Percentiles rank a stretch among this genome's conserved stretches.
Evolutionary conservation across 2,113 vertebrate genomes (phyloP).

Genomic region (Pampusana beccarii): DNA sequence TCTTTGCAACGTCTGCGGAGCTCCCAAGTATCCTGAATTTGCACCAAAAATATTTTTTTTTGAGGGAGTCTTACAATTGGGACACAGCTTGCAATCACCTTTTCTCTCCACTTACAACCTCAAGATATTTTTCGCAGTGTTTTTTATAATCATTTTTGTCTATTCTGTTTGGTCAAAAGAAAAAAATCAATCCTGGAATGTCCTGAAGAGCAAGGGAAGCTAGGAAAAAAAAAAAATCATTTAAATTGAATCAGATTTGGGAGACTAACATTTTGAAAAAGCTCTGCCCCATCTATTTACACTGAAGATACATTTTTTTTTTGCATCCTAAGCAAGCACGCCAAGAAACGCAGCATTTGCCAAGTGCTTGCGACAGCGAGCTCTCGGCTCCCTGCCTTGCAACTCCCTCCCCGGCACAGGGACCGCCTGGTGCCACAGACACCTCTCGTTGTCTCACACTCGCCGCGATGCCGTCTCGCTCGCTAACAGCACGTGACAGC

Average conservation of each 20-base stretch:
- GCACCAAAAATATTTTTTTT: background rate
- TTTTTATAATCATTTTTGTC: background rate
- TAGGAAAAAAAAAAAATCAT: background rate
- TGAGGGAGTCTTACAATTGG: background rate
- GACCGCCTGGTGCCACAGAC: background rate
- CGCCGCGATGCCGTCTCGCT: background rate
- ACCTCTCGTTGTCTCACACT: slow-evolving; percentile 8
- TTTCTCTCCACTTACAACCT: background rate
- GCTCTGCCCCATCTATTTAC: background rate
- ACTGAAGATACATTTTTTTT: background rate
- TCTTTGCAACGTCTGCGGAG: background rate
- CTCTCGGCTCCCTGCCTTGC: slow-evolving; percentile 33
- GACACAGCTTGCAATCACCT: background rate
- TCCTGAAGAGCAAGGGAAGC: background rate
- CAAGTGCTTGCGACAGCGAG: background rate
- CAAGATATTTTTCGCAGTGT: background rate
- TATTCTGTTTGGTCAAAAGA: background rate
- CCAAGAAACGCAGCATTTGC: background rate
- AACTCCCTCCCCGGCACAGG: background rate
- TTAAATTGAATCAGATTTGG: background rate
- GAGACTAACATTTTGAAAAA: background rate
- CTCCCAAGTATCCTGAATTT: background rate
- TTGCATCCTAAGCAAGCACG: background rate
- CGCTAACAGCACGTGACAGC: background rate
- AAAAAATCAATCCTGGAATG: background rate